These are phyloP conservation scores for Eupristina koningsbergeri DNA, from an alignment of 1,140 invertebrate species.

Conservation along the genomic window DNA sequence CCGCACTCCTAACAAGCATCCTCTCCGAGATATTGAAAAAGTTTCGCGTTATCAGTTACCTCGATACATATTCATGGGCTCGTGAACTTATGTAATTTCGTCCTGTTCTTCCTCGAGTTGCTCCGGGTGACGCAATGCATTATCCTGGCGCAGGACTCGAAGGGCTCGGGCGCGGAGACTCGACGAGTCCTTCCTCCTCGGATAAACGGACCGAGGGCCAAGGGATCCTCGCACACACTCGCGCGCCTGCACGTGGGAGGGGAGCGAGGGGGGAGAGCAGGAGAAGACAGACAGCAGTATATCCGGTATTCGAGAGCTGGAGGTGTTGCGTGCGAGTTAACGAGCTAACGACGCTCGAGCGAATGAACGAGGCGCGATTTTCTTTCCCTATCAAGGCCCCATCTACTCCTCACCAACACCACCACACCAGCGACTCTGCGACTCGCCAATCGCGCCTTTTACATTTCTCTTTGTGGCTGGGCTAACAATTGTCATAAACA, in stretches of 20 bases:
- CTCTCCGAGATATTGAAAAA: conserved; percentile 4
- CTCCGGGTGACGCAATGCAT: conserved; percentile 27
- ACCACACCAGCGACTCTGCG: not conserved
- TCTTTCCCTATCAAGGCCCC: conserved; percentile 72
- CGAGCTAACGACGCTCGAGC: conserved; percentile 71
- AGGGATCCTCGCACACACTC: not conserved
- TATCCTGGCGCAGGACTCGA: not conserved
- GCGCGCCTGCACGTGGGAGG: not conserved
- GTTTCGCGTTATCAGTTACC: not conserved
- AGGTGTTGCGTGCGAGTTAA: conserved; percentile 74
- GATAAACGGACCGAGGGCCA: not conserved
- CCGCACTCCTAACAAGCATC: conserved; percentile 37
- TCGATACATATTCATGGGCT: not conserved
- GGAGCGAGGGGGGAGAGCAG: conserved; percentile 52
- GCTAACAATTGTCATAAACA: conserved; percentile 41
- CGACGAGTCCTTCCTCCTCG: conserved; percentile 39
- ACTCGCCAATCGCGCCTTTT: conserved; percentile 45
- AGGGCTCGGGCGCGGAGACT: too few species aligned
- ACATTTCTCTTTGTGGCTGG: conserved; percentile 45
- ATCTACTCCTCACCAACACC: conserved; percentile 69
- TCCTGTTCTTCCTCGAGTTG: not conserved
- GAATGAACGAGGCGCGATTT: conserved; percentile 67
- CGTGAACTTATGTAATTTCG: conserved; percentile 15
- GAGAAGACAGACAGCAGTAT: conserved; percentile 65
- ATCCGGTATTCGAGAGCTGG: conserved; percentile 70